A percentile compares a stretch with the other conserved stretches of the same genome.
phyloP scores from a whole-genome alignment of 2,113 vertebrate species.

The Seriola rivoliana region DNA sequence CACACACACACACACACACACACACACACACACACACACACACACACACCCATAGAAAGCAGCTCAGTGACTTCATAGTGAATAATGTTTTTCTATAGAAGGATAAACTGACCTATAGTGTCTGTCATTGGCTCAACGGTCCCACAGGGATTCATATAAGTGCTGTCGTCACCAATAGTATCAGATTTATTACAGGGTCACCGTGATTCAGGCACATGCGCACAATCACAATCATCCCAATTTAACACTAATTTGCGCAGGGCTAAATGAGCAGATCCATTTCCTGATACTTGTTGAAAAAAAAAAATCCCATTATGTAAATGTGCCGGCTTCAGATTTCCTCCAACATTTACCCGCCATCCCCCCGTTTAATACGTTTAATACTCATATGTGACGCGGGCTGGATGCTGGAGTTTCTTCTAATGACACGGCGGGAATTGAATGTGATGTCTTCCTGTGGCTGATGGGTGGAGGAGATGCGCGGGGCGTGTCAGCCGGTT shows the following conservation, averaged over 20 bases:
- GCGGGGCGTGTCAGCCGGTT: slow-evolving; percentile 59
- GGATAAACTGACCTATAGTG: not conserved
- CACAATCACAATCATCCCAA: slow-evolving; percentile 52
- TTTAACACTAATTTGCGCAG: slow-evolving; percentile 65
- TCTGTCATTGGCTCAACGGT: not conserved
- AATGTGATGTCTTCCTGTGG: slow-evolving; percentile 47
- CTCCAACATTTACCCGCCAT: slow-evolving; percentile 28
- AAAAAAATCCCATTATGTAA: slow-evolving; percentile 70
- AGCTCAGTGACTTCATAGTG: not conserved
- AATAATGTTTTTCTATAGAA: not conserved
- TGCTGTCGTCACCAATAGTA: not conserved
- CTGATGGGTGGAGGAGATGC: slow-evolving; percentile 66
- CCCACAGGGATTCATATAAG: slow-evolving; percentile 2
- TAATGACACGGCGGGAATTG: slow-evolving; percentile 62
- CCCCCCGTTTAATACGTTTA: slow-evolving; percentile 53
- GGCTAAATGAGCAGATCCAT: slow-evolving; percentile 67
- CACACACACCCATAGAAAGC: not conserved
- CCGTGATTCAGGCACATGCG: slow-evolving; percentile 37
- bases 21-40: not conserved
- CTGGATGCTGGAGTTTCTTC: slow-evolving; percentile 54
- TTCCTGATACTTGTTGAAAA: slow-evolving; percentile 62
- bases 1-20: no score
- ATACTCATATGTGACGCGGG: slow-evolving; percentile 31
- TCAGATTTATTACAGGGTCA: slow-evolving; percentile 35
- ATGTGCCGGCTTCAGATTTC: slow-evolving; percentile 52